Evolutionary conservation across 2,888 invertebrate species (phyloP).

Genomic region (Drosophila phalerata): DNA sequence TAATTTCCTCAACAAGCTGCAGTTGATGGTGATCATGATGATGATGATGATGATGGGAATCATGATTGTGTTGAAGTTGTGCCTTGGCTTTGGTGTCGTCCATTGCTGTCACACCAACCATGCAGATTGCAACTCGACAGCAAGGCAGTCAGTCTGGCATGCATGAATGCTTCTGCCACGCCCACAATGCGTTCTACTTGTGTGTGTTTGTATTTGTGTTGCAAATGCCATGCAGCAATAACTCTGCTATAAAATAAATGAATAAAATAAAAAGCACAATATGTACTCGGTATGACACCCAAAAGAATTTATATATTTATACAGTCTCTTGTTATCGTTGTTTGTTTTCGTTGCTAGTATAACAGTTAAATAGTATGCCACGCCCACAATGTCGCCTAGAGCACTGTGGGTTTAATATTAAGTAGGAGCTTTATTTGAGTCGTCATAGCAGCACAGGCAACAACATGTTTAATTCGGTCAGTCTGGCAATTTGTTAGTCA

Average conservation of each 20-base stretch:
- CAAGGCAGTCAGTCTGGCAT: slow-evolving; percentile 18
- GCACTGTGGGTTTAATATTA: slow-evolving; percentile 26
- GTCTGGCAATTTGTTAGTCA: neutral
- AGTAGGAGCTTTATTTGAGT: slow-evolving; percentile 13
- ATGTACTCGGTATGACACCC: slow-evolving; percentile 17
- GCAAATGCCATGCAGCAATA: slow-evolving; percentile 19
- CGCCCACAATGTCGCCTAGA: slow-evolving; percentile 5
- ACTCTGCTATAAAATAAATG: slow-evolving; percentile 26
- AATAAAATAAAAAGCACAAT: slow-evolving; percentile 14
- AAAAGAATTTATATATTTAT: slow-evolving; percentile 23
- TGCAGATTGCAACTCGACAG: slow-evolving; percentile 48
- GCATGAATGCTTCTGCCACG: slow-evolving; percentile 40
- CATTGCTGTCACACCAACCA: slow-evolving; percentile 28
- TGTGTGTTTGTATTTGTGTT: slow-evolving; percentile 20
- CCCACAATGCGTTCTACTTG: slow-evolving; percentile 29
- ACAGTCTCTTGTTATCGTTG: slow-evolving; percentile 10
- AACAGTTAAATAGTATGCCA: slow-evolving; percentile 20
- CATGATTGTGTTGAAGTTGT: slow-evolving; percentile 36
- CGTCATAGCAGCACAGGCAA: neutral
- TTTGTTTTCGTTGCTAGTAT: slow-evolving; percentile 4
- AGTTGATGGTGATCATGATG: slow-evolving; percentile 7
- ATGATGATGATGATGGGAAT: slow-evolving; percentile 14
- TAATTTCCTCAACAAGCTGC: slow-evolving; percentile 37
- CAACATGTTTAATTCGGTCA: slow-evolving; percentile 5
- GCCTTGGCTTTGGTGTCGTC: slow-evolving; percentile 33